Base-by-base conservation (phyloP, 2,888 invertebrate species). In the Onchidella celtica region DNA sequence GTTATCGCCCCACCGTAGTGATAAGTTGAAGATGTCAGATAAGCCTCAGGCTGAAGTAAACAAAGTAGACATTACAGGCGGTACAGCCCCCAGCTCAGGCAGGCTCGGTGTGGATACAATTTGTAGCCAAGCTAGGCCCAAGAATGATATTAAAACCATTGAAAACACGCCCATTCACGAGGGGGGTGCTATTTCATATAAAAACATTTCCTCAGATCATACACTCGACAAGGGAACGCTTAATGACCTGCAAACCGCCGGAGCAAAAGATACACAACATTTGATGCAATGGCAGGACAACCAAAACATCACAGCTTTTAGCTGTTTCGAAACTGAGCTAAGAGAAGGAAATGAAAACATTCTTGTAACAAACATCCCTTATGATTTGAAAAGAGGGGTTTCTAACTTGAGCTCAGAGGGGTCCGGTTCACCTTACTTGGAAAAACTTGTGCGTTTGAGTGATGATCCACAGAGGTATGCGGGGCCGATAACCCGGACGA, bases 21-120 rank as follows among this genome's bases (percentile, higher is more conserved):
- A 34, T 75, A 38, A 47, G 40, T 9, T 47, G 29, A 47, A 75
- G 29, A 47, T 34, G 32, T 6, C 75, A 24, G 63, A 65, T 17
- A 65, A 65, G 40, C 40, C 29, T 21, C 24, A 21, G 11, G 32
- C 65, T 36, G 65, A 65, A 29, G 75, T 75, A 75, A 75, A 75
- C 75, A 75, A 75, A 65, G 29, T 2, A 0, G 27, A n/a, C 40
- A 65, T 34, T 1, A 24, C 73, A 14, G 21, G 24, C 17, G 73
- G 24, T 59, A 32, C 36, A 27, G 34, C 11, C 59, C 57, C 36
- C 38, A 57, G 14, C 36, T n/a, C 17, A n/a, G 6, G 36, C 1
- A 57, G 24, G 29, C 24, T 61, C n/a, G 2, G 14, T 36, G 9
- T 73, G 9, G 59, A 72, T 57, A 73, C 36, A 36, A 14, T 17